phyloP scores from a whole-genome alignment of 23 tunicate genomes.

The Clavelina lepadiformis region DNA sequence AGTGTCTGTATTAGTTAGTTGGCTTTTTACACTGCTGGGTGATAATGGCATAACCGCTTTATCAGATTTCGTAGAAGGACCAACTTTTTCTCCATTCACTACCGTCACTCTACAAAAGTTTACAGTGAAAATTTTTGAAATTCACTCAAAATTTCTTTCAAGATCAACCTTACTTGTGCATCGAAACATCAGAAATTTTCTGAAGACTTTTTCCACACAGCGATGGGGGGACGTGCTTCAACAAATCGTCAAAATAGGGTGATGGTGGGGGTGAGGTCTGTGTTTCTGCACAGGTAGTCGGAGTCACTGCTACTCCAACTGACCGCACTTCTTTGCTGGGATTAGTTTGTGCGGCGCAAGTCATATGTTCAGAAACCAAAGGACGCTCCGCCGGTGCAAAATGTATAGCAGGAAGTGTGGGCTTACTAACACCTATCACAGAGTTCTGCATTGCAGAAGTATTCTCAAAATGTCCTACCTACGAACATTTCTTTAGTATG shows the following conservation, averaged over 20 bases:
- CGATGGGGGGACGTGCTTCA: neutral
- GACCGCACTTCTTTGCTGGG: neutral
- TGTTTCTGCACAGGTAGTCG: conserved; percentile 1
- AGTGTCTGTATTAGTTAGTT: neutral
- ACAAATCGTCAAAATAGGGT: neutral
- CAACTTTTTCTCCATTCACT: neutral
- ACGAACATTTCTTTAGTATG: no score
- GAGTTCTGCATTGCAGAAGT: no score
- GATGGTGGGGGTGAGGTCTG: conserved; percentile 19
- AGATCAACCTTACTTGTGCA: conserved; percentile 35
- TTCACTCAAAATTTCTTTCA: no score
- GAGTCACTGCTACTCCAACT: conserved; percentile 8
- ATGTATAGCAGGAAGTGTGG: no score
- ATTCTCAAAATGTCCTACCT: no score
- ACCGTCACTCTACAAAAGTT: conserved; percentile 3
- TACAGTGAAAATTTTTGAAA: no score
- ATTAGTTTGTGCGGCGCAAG: neutral
- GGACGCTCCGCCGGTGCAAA: conserved; percentile 13
- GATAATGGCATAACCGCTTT: no score
- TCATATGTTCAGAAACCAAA: neutral
- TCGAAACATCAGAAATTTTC: neutral
- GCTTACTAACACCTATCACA: no score
- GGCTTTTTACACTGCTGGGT: neutral
- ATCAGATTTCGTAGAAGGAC: no score
- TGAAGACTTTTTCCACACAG: neutral